Evolutionary conservation across 1,140 invertebrate genomes (phyloP), one percentile per base, ranked within the genome.

Genomic region (Periplaneta americana): DNA sequence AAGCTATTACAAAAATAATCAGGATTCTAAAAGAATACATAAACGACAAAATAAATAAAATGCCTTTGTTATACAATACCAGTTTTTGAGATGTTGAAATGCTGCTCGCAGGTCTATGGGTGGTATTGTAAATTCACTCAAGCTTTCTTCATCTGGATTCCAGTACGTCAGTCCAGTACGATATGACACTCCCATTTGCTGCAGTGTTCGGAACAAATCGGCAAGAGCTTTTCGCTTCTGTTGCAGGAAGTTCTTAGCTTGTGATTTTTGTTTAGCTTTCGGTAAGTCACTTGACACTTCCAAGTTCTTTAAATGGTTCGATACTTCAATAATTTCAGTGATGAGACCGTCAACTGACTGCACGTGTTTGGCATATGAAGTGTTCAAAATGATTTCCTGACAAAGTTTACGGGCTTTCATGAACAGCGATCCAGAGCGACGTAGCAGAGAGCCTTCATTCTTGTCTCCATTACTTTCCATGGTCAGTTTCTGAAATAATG

Each of bases 151-250:
- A 18, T 22, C 66, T 32, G 33, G 2, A 34, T 34, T 74, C 48
- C 28, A 91, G 76, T 84, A 90, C 88, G 34, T 93, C 2, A 94
- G 87, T 4, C 97, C 97, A 5, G 92, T 93, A 81, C 94, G 92
- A 85, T 96, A 97, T 11, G 95, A 97, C 2, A 98, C 84, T 0
- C 96, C 96, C 83, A 95, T 89, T 79, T 91, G 89, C 1, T 91
- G 87, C 0, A 98, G 88, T 18, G 90, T 89, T 85, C 95, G 96
- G 85, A 98, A 98, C 33, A 98, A 89, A 89, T 98, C 95, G 0
- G 94, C 91, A 0, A 98, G 86, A 9, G 93, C 93, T 87, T 95
- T 93, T 36, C 95, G 92, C 87, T 98, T 98, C 84, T 95, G 93
- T 83, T 96, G 93, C 1, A 97, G 90, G 48, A 98, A 94, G 86